Conservation (phyloP, 2,113 vertebrate species). For the Elephantulus edwardii region DNA sequence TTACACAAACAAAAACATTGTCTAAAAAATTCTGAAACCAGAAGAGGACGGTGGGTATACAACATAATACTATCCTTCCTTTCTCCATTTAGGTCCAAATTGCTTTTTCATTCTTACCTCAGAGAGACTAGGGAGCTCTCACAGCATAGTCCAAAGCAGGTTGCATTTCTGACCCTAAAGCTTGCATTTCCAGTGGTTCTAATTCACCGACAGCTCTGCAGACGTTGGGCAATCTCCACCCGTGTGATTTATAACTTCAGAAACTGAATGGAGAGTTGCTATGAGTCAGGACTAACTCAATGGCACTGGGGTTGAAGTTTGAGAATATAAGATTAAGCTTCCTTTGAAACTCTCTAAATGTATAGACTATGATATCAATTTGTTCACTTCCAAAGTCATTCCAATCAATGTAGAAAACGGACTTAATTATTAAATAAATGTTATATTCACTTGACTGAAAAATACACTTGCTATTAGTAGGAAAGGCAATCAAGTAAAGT, state of each 20-base stretch:
- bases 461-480: background rate
- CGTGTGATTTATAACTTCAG: too few species aligned
- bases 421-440: background rate
- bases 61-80: background rate
- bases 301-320: too few species aligned
- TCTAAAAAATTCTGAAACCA: conserved; percentile 14
- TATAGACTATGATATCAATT: background rate
- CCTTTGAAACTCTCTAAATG: background rate
- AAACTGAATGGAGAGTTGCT: too few species aligned
- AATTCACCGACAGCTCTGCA: too few species aligned
- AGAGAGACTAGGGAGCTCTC: background rate
- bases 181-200: too few species aligned
- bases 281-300: too few species aligned
- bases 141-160: too few species aligned
- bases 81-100: background rate
- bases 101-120: background rate
- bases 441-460: background rate
- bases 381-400: background rate
- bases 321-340: background rate
- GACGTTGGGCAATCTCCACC: too few species aligned
- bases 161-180: too few species aligned
- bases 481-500: background rate
- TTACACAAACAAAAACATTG: background rate
- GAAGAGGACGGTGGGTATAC: background rate
- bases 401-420: background rate